phyloP scores from a whole-genome alignment of 2,113 vertebrate species.

The Myrmecophaga tridactyla region DNA sequence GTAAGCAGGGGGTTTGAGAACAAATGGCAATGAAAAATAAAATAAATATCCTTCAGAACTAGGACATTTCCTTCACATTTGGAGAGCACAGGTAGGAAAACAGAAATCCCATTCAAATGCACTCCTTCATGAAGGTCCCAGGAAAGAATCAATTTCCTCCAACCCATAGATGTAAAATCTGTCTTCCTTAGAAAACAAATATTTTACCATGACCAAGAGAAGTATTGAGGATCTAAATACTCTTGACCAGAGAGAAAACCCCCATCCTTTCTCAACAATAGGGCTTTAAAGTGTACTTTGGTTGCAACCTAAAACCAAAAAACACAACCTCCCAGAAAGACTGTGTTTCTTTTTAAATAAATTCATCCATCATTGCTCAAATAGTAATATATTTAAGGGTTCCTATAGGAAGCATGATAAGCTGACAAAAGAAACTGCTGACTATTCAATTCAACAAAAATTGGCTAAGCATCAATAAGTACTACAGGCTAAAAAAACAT shows the following conservation, averaged over 20 bases:
- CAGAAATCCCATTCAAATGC: neutral
- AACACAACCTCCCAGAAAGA: neutral
- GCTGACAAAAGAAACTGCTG: neutral
- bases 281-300: neutral
- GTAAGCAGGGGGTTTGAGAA: slow-evolving; percentile 1
- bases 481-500: neutral
- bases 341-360: neutral
- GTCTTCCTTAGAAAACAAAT: neutral
- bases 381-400: neutral
- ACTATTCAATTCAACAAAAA: neutral
- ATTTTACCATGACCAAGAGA: neutral
- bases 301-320: neutral
- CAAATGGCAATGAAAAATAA: neutral
- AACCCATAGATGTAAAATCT: neutral
- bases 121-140: neutral
- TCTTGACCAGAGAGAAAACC: neutral
- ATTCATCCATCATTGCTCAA: neutral
- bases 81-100: neutral
- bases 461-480: neutral
- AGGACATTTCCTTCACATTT: neutral
- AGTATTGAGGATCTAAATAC: neutral
- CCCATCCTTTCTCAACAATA: neutral
- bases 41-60: neutral
- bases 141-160: neutral
- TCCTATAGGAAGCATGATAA: neutral